Percentiles rank a stretch among this genome's conserved stretches.
These are phyloP conservation scores for Argyresthia goedartella DNA, from an alignment of 2,888 invertebrate genomes.

Conservation along the genomic window DNA sequence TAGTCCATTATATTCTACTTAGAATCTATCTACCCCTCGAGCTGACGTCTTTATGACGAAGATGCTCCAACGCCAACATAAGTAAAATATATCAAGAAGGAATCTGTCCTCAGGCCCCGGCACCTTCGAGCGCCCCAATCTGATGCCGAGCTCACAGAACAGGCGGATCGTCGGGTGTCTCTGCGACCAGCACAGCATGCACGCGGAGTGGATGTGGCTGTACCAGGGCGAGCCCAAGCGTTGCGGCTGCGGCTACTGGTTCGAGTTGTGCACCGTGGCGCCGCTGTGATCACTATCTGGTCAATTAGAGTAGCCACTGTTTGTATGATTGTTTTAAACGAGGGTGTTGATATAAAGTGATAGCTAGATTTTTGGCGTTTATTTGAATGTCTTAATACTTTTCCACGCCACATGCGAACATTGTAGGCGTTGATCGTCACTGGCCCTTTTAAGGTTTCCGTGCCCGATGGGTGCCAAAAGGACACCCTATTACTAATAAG, in stretches of 20 bases:
- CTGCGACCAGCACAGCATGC: conserved; percentile 71
- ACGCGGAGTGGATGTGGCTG: conserved; percentile 49
- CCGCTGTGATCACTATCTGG: conserved; percentile 21
- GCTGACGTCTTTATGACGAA: too few relatives aligned
- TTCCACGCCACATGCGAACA: too few relatives aligned
- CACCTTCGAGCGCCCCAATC: conserved; percentile 77
- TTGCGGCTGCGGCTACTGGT: conserved; percentile 60
- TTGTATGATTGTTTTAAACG: too few relatives aligned
- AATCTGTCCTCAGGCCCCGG: conserved; percentile 54
- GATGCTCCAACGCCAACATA: too few relatives aligned
- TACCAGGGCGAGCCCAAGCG: conserved; percentile 47
- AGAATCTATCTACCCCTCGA: too few relatives aligned
- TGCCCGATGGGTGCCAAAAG: too few relatives aligned
- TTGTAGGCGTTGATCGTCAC: too few relatives aligned
- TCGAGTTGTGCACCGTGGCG: conserved; percentile 50
- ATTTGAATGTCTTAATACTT: too few relatives aligned
- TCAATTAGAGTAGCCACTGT: background rate
- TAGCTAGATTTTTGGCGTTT: background rate
- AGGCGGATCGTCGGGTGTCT: conserved; percentile 79
- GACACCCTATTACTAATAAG: too few relatives aligned
- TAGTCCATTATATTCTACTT: too few relatives aligned
- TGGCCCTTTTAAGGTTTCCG: too few relatives aligned
- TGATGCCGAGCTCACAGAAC: conserved; percentile 78
- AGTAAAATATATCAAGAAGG: too few relatives aligned
- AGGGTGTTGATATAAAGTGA: background rate